Evolutionary conservation across 2,797 vertebrate genomes (phyloP), one percentile per base, ranked within the genome.

Genomic region (Astyanax mexicanus): DNA sequence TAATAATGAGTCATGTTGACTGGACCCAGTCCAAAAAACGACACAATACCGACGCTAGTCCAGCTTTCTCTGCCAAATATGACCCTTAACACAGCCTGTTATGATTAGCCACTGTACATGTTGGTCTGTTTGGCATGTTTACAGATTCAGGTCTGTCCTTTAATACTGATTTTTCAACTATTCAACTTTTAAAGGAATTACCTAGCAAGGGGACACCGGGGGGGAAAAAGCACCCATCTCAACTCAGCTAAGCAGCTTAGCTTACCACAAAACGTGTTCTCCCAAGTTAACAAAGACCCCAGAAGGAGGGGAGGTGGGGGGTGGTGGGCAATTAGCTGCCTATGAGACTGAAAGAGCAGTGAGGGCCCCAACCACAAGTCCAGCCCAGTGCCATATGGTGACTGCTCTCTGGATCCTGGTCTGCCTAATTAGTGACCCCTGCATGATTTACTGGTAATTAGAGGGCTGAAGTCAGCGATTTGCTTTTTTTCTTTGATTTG

Each of bases 331-430:
- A 92, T 92, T 92, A 92, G 89, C 68, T 38, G 71, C 69, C 76
- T 61, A 29, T 80, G 37, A 89, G 90, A 86, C 83, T 90, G 82
- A 88, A 88, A 89, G 80, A 90, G 85, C 85, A 84, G 81, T 72
- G 78, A 78, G 80, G 80, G 78, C 73, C 84, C 85, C 80, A 77
- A 81, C 81, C 86, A 81, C 84, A 78, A 75, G 76, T 82, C 80
- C 74, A 87, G 79, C 83, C 81, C 81, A 76, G 65, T 84, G 85
- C 91, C 93, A 94, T 92, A 93, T 94, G 93, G 89, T 88, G 84
- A 73, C 80, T 84, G 83, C 84, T 86, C 73, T 89, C 84, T 81
- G 82, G 80, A 84, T 84, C 55, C 68, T 74, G 1, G 29, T 75
- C 83, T 80, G 75, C 73, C 86, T 86, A 88, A 90, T 91, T 90